Evolutionary conservation across 2,797 vertebrate species (phyloP).

Genomic region (Otolemur crassicaudatus): DNA sequence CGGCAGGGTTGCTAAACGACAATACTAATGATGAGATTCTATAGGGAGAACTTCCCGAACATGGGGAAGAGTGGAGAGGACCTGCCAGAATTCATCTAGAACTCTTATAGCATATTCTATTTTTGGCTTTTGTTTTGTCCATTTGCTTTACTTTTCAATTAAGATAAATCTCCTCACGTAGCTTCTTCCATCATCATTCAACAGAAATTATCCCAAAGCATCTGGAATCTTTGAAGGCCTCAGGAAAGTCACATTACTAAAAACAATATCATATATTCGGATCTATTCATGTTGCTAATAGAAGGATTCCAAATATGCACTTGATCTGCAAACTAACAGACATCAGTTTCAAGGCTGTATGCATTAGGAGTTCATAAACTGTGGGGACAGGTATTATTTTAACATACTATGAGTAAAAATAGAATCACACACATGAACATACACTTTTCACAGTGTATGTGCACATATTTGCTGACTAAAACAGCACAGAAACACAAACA

Average conservation of each 20-base stretch:
- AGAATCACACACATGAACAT: neutral
- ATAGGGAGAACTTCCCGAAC: neutral
- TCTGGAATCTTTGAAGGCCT: neutral
- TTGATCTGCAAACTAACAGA: neutral
- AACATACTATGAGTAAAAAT: neutral
- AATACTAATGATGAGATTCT: neutral
- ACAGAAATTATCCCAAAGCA: neutral
- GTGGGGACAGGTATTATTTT: neutral
- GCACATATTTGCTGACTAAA: neutral
- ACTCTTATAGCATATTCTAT: neutral
- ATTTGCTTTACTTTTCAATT: neutral
- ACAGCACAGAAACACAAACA: neutral
- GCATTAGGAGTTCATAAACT: neutral
- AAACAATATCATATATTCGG: neutral
- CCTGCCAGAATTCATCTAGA: neutral
- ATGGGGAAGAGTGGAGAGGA: neutral
- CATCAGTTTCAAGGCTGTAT: neutral
- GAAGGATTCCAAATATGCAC: neutral
- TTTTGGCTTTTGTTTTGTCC: neutral
- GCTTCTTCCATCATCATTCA: neutral
- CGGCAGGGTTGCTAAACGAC: neutral
- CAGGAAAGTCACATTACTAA: neutral
- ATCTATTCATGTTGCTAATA: neutral
- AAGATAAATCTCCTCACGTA: neutral
- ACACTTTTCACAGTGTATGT: neutral